phyloP scores from a whole-genome alignment of 2,888 invertebrate genomes.

The Drosophila pegasa region DNA sequence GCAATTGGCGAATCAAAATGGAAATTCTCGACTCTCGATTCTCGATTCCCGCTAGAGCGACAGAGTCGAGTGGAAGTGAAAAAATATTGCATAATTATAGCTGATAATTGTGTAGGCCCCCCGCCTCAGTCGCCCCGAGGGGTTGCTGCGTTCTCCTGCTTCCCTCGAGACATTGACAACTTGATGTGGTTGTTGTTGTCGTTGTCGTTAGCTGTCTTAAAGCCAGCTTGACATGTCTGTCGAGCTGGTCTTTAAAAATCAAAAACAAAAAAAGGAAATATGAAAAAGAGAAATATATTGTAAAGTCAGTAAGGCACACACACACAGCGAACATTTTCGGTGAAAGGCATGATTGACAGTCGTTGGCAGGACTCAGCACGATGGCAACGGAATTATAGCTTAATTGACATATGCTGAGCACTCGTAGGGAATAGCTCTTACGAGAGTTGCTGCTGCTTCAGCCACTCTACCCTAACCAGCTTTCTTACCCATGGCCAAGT shows the following conservation, averaged over 20 bases:
- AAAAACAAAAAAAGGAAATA: slow-evolving; percentile 8
- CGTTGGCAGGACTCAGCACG: slow-evolving; percentile 64
- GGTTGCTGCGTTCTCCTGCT: slow-evolving; percentile 61
- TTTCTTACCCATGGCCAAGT: slow-evolving; percentile 9
- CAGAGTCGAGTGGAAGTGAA: slow-evolving; percentile 19
- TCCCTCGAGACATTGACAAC: slow-evolving; percentile 65
- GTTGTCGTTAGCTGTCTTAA: slow-evolving; percentile 61
- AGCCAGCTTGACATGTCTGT: slow-evolving; percentile 68
- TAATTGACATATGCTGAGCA: slow-evolving; percentile 78
- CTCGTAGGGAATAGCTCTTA: slow-evolving; percentile 56
- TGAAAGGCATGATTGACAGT: slow-evolving; percentile 78
- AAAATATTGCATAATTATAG: slow-evolving; percentile 76
- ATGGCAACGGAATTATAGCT: slow-evolving; percentile 75
- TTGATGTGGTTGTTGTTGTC: slow-evolving; percentile 61
- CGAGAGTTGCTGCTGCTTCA: slow-evolving; percentile 14
- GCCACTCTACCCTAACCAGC: slow-evolving; percentile 4
- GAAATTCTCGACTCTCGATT: slow-evolving; percentile 36
- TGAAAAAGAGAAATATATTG: slow-evolving; percentile 4
- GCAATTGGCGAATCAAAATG: slow-evolving; percentile 75
- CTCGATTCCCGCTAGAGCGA: slow-evolving; percentile 30
- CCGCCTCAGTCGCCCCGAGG: slow-evolving; percentile 36
- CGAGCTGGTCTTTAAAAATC: slow-evolving; percentile 42
- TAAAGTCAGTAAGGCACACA: slow-evolving; percentile 75
- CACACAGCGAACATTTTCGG: slow-evolving; percentile 25
- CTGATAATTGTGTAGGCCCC: slow-evolving; percentile 65